Evolutionary conservation across 2,113 vertebrate species (phyloP), one percentile per base, ranked within the genome.

Genomic region (Corydoras sp.): DNA sequence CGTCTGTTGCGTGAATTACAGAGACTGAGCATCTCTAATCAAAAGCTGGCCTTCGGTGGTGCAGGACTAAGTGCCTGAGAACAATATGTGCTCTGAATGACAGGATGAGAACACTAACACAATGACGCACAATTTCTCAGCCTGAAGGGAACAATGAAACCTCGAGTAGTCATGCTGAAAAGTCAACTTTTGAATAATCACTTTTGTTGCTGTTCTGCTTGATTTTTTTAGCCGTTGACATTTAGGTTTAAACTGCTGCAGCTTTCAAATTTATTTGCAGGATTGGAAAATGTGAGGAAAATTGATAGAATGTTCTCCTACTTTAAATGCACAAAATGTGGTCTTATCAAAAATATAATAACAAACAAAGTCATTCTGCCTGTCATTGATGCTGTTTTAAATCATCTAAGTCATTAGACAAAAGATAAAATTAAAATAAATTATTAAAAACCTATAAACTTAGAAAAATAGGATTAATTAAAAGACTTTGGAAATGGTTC

Each of bases 21-120:
- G 32, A 67, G 64, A 55, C 50, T 8, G 62, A 31, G 24, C 64
- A 50, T 76, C 55, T 54, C 30, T 72, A 58, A 74, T 65, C 58
- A 72, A 76, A 76, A 65, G 68, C 7, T 68, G 58, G 58, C 70
- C 71, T 76, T 68, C 71, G 10, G 10, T 15, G 12, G 30, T 1
- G 9, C 35, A 43, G 10, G 29, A 29, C 13, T 64, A 7, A 56
- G 61, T 18, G n/a, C 10, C 30, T 12, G 6, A 35, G 48, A 62
- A 55, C n/a, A 29, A 12, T 5, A 35, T 12, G 58, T 3, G 15
- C 9, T 12, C 67, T 59, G 56, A 59, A 29, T 18, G 66, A 30
- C 35, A 13, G 48, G 54, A 43, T 18, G 67, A 54, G 10, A 62
- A 55, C 18, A 54, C 8, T 5, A 30, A 29, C 50, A 10, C 30